A percentile compares a stretch with the other conserved stretches of the same genome.
phyloP scores from a whole-genome alignment of 2,888 invertebrate species.

The Griposia aprilina region DNA sequence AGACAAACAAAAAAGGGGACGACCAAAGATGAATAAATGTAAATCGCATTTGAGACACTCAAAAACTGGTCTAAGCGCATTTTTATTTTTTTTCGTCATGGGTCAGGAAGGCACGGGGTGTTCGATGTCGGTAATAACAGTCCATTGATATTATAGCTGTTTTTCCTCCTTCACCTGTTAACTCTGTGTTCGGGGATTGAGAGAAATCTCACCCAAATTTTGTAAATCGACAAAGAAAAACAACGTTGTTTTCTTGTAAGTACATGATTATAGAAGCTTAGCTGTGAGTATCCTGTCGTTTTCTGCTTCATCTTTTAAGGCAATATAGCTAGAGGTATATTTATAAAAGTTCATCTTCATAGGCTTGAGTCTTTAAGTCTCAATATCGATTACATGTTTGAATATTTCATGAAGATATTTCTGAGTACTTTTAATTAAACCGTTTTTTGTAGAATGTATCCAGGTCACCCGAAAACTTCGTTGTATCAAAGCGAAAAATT shows the following conservation, averaged over 20 bases:
- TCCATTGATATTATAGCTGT: constrained; percentile 58
- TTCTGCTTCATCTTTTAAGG: constrained; percentile 30
- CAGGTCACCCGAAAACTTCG: constrained; percentile 33
- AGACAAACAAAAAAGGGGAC: constrained; percentile 85
- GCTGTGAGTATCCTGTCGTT: constrained; percentile 24
- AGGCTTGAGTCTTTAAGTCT: constrained; percentile 8
- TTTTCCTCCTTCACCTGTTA: constrained; percentile 48
- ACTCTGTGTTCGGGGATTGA: constrained; percentile 32
- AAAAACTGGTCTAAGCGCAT: constrained; percentile 79
- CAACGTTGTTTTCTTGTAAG: constrained; percentile 39
- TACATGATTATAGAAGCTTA: constrained; percentile 43
- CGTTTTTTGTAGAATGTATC: constrained; percentile 31
- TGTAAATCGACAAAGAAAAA: constrained; percentile 49
- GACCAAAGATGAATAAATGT: constrained; percentile 86
- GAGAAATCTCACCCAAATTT: constrained; percentile 39
- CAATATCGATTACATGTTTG: constrained; percentile 20
- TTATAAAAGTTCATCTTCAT: constrained; percentile 14
- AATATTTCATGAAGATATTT: constrained; percentile 50
- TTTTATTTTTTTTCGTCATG: constrained; percentile 67
- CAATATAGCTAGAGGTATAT: background rate
- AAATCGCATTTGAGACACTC: constrained; percentile 81
- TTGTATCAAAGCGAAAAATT: constrained; percentile 44
- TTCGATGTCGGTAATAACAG: constrained; percentile 47
- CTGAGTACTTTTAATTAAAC: constrained; percentile 45
- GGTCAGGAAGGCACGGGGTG: constrained; percentile 48